phyloP scores from a whole-genome alignment of 2,888 invertebrate species.

The Subacronicta megacephala region DNA sequence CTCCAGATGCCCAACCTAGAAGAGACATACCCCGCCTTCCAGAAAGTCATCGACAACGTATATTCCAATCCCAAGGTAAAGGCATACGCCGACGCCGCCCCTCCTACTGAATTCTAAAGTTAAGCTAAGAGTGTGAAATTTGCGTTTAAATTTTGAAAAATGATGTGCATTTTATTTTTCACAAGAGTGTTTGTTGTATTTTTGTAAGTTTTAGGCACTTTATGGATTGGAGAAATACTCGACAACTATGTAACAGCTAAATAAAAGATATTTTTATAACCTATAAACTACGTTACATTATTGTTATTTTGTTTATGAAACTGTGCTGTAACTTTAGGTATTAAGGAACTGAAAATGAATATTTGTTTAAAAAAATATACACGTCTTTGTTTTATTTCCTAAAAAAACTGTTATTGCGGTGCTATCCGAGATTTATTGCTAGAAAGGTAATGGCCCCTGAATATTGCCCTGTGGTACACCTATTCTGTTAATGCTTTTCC shows the following conservation, averaged over 20 bases:
- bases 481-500: background rate
- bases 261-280: conserved; percentile 8
- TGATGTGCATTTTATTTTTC: background rate
- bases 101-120: conserved; percentile 40
- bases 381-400: background rate
- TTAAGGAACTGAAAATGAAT: conserved; percentile 32
- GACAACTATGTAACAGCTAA: background rate
- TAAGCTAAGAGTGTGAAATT: background rate
- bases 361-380: conserved; percentile 5
- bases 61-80: conserved; percentile 71
- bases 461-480: background rate
- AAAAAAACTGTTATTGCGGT: background rate
- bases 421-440: too few species aligned
- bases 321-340: conserved; percentile 17
- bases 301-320: conserved; percentile 5
- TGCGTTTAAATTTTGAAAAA: conserved; percentile 1
- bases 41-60: conserved; percentile 71
- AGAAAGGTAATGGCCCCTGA: background rate
- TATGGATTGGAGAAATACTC: background rate
- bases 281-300: background rate
- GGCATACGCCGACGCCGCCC: conserved; percentile 69
- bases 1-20: conserved; percentile 65
- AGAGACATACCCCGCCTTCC: conserved; percentile 72
- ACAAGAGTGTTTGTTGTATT: conserved; percentile 8
- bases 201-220: conserved; percentile 5